phyloP scores from a whole-genome alignment of 1,140 invertebrate species.

The Zaprionus lachaisei region DNA sequence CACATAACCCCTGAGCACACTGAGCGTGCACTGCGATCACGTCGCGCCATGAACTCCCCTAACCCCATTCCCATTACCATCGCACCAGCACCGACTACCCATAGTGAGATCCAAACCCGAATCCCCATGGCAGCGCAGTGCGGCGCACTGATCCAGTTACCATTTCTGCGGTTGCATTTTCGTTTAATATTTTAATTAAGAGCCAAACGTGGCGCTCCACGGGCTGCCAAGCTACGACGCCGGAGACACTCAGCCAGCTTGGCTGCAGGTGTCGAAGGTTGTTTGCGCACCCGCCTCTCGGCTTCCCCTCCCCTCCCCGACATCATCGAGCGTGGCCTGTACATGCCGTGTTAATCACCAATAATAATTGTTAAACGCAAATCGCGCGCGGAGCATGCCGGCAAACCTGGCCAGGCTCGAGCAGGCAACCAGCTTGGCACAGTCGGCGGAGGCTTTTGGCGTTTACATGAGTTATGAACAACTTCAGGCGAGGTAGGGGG shows the following conservation, averaged over 20 bases:
- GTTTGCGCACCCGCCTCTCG: slow-evolving; percentile 30
- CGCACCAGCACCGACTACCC: slow-evolving; percentile 1
- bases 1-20: slow-evolving; percentile 11
- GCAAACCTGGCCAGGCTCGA: not conserved
- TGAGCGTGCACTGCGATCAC: slow-evolving; percentile 41
- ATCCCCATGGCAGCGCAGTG: not conserved
- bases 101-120: not conserved
- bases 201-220: slow-evolving; percentile 74
- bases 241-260: slow-evolving; percentile 20
- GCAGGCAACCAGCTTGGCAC: slow-evolving; percentile 10
- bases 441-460: slow-evolving; percentile 44
- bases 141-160: slow-evolving; percentile 41
- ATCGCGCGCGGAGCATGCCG: slow-evolving; percentile 51
- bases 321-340: slow-evolving; percentile 43
- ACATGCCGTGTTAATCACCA: slow-evolving; percentile 82
- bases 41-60: slow-evolving; percentile 27
- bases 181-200: slow-evolving; percentile 83
- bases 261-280: slow-evolving; percentile 80
- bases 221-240: slow-evolving; percentile 43
- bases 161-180: slow-evolving; percentile 70
- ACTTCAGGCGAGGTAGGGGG: slow-evolving; percentile 37
- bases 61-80: not conserved
- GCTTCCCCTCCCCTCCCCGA: not conserved
- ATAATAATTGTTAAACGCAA: slow-evolving; percentile 83
- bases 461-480: slow-evolving; percentile 75